phyloP scores from a whole-genome alignment of 2,888 invertebrate species.

The Plebejus anna region DNA sequence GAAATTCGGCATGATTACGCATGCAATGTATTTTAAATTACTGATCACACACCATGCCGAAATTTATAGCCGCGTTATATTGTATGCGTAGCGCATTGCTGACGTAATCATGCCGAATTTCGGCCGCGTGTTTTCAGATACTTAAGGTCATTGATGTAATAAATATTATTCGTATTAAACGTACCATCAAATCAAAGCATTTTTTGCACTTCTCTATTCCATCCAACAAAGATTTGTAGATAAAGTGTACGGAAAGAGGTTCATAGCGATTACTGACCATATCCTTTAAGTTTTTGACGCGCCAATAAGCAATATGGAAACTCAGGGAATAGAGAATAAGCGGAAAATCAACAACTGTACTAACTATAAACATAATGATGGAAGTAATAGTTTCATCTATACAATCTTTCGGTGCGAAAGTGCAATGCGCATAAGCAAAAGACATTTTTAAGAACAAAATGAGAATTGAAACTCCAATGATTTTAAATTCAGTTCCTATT shows the following conservation, averaged over 20 bases:
- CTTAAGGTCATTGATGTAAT: not conserved
- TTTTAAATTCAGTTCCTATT: not conserved
- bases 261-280: not conserved
- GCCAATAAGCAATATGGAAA: constrained; percentile 1
- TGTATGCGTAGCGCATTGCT: too few relatives aligned
- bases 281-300: not conserved
- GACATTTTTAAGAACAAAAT: not conserved
- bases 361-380: not conserved
- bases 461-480: not conserved
- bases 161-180: not conserved
- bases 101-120: too few relatives aligned
- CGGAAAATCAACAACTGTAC: not conserved
- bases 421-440: not conserved
- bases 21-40: too few relatives aligned
- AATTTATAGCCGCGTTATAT: too few relatives aligned
- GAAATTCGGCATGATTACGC: too few relatives aligned
- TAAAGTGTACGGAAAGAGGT: not conserved
- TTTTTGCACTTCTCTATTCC: constrained; percentile 7
- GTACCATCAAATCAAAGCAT: not conserved
- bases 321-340: constrained; percentile 7
- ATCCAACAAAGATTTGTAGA: constrained; percentile 18
- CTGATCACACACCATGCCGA: too few relatives aligned
- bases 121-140: too few relatives aligned
- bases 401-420: not conserved
- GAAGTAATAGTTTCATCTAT: not conserved